Evolutionary conservation across 2,113 vertebrate genomes (phyloP), one percentile per base, ranked within the genome.

Genomic region (Labrus mixtus): DNA sequence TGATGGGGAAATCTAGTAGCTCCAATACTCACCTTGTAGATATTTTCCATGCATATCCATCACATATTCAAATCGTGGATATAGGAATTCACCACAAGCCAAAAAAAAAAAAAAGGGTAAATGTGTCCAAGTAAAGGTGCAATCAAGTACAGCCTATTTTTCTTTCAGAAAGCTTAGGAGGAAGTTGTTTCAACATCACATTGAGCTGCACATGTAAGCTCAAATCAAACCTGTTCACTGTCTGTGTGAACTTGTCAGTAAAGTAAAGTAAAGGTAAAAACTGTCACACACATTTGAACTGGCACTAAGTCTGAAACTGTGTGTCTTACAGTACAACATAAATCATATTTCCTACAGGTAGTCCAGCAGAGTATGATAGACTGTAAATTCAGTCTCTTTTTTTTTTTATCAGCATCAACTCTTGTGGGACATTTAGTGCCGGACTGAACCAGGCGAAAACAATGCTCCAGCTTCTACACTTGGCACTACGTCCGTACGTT

Each of bases 121-220:
- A 46, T 19, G 20, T 1, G n/a, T 62, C 0, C 3, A 33, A 12
- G 33, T 61, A 23, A 33, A 5, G 25, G 10, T 73, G 20, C 13
- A 43, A 25, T 29, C 20, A 60, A 7, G 9, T 19, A 57, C 4
- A 37, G 4, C 54, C 53, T 48, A 6, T 17, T 1, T 48, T 33
- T 33, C 29, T 33, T 33, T 33, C 29, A 33, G 29, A 33, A 33
- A 33, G 29, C 6, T 33, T 33, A 33, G 29, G 29, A 33, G 29
- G 29, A 33, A 33, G 29, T 33, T 33, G 29, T 33, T 33, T 33
- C 29, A 50, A 65, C 45, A n/a, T 61, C 6, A 55, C 11, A 22
- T 73, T 68, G 79, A 37, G 11, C 57, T 4, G 51, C 36, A 33
- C 78, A 61, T 10, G 36, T n/a, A n/a, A n/a, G n/a, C 68, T 65